Conservation (phyloP, 1,140 invertebrate species). For the Drosophila arizonae region DNA sequence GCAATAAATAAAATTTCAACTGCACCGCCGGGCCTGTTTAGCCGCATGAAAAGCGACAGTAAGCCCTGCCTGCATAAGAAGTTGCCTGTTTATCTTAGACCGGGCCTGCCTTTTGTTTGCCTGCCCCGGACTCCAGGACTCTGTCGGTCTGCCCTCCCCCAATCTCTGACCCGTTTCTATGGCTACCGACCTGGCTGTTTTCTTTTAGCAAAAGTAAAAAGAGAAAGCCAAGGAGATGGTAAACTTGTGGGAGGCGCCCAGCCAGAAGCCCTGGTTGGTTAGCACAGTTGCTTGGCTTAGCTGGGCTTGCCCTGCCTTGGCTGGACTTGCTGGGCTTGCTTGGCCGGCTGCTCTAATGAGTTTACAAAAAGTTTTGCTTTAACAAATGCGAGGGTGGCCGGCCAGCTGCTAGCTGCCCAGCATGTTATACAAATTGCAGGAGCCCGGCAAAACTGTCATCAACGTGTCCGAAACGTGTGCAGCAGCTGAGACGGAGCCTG, state of each 20-base stretch:
- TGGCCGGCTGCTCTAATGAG: slow-evolving; percentile 76
- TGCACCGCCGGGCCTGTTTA: slow-evolving; percentile 77
- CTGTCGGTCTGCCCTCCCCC: background rate
- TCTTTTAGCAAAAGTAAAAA: background rate
- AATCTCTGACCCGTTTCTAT: slow-evolving; percentile 11
- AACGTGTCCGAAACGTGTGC: slow-evolving; percentile 60
- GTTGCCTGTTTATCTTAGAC: slow-evolving; percentile 75
- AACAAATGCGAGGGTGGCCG: slow-evolving; percentile 39
- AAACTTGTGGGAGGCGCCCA: slow-evolving; percentile 39
- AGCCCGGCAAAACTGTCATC: slow-evolving; percentile 66
- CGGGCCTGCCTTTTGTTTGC: slow-evolving; percentile 66
- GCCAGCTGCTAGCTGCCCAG: slow-evolving; percentile 41
- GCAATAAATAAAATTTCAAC: slow-evolving; percentile 80
- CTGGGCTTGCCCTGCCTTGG: background rate
- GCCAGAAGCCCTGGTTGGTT: background rate
- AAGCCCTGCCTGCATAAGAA: slow-evolving; percentile 72
- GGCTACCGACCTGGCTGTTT: background rate
- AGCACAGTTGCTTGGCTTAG: too few species aligned
- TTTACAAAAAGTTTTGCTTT: slow-evolving; percentile 76
- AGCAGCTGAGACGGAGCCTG: slow-evolving; percentile 11
- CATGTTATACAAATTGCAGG: slow-evolving; percentile 75
- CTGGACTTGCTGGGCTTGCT: too few species aligned
- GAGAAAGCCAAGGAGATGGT: background rate
- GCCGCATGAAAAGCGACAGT: slow-evolving; percentile 79
- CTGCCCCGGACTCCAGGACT: slow-evolving; percentile 15